phyloP scores from a whole-genome alignment of 2,113 vertebrate genomes.

The Phasianus colchicus region DNA sequence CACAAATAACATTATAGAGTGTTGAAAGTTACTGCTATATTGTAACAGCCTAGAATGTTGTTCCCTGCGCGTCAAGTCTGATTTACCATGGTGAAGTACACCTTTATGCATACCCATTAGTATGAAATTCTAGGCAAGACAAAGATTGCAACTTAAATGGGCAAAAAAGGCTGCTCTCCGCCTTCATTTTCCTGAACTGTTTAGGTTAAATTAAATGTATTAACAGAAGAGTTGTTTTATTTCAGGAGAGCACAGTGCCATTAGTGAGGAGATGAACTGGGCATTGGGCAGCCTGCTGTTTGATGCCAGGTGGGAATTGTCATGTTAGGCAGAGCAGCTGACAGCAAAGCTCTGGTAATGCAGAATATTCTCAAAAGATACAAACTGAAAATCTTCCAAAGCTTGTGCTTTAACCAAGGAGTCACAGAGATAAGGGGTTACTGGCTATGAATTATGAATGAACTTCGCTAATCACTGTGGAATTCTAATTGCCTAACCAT shows the following conservation, averaged over 20 bases:
- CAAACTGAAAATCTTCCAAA: background rate
- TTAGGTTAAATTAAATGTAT: background rate
- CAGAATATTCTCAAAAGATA: background rate
- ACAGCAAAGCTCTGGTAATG: background rate
- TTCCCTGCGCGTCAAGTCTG: background rate
- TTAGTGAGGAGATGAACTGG: background rate
- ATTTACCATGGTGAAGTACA: background rate
- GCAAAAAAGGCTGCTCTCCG: background rate
- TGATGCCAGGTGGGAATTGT: background rate
- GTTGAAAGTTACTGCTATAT: background rate
- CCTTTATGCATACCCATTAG: background rate
- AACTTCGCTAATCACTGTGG: background rate
- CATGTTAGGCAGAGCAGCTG: background rate
- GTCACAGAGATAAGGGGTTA: background rate
- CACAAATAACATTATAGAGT: background rate
- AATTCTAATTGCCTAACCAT: background rate
- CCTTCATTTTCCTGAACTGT: background rate
- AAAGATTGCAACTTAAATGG: background rate
- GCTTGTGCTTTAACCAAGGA: background rate
- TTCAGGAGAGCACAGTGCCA: background rate
- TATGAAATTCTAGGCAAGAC: background rate
- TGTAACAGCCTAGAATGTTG: background rate
- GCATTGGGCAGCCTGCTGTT: background rate
- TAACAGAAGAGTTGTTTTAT: background rate
- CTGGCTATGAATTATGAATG: conserved; percentile 43